Conservation (phyloP, 2,113 vertebrate genomes). For the Ictidomys tridecemlineatus region DNA sequence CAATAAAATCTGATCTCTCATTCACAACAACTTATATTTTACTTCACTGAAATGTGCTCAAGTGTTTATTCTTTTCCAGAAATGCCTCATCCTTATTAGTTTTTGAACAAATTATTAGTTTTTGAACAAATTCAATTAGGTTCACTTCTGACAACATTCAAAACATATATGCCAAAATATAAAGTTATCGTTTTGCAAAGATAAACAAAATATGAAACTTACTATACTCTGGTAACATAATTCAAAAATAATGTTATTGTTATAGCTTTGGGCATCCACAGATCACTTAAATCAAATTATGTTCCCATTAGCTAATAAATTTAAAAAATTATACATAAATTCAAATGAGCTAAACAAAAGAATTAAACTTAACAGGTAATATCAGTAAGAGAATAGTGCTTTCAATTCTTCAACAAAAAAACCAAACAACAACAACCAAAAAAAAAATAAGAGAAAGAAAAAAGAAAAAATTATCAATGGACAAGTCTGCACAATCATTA, state of each 20-base stretch:
- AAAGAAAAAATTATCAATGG: too few relatives aligned
- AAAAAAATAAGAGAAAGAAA: too few relatives aligned
- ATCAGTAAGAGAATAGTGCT: background rate
- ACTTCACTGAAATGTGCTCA: background rate
- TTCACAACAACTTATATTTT: background rate
- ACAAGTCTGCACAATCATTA: background rate
- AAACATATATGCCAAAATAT: background rate
- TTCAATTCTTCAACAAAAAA: background rate
- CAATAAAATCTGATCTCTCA: background rate
- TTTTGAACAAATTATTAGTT: background rate
- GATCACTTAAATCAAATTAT: background rate
- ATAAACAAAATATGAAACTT: background rate
- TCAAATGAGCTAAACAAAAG: background rate
- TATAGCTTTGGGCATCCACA: background rate
- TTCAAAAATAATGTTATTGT: background rate
- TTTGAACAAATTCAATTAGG: background rate
- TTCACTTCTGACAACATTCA: background rate
- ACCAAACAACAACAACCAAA: too few relatives aligned
- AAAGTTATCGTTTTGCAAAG: background rate
- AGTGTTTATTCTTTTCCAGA: background rate
- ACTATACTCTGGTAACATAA: background rate
- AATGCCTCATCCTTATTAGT: background rate
- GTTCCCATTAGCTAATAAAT: background rate
- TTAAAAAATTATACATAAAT: background rate
- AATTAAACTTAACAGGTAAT: background rate